phyloP scores from a whole-genome alignment of 2,888 invertebrate genomes.

The Cordilura impudica region DNA sequence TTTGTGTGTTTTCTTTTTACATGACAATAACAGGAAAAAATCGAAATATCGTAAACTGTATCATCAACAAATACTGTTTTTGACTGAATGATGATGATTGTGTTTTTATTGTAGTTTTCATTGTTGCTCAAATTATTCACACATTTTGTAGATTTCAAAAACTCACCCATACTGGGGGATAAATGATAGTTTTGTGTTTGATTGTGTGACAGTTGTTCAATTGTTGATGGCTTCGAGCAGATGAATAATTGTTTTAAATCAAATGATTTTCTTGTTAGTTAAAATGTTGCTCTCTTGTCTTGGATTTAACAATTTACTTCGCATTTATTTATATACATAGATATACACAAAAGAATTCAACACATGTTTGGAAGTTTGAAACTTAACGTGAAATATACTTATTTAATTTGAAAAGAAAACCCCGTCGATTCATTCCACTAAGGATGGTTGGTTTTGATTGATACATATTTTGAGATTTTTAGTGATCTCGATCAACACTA shows the following conservation, averaged over 20 bases:
- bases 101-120: background rate
- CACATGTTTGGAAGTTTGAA: too few species aligned
- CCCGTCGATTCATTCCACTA: too few species aligned
- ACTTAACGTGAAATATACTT: too few species aligned
- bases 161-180: background rate
- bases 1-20: too few species aligned
- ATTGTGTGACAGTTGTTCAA: slow-evolving; percentile 28
- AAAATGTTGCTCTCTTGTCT: too few species aligned
- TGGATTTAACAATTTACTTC: too few species aligned
- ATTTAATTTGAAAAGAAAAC: too few species aligned
- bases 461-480: too few species aligned
- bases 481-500: too few species aligned
- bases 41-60: slow-evolving; percentile 30
- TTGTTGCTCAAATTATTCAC: background rate
- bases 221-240: slow-evolving; percentile 37
- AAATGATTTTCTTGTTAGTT: too few species aligned
- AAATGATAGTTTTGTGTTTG: background rate
- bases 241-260: slow-evolving; percentile 49
- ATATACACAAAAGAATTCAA: too few species aligned
- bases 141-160: background rate
- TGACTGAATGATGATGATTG: slow-evolving; percentile 28
- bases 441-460: too few species aligned
- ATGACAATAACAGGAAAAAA: background rate
- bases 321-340: background rate
- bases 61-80: slow-evolving; percentile 47